Conservation (phyloP, 1,140 invertebrate genomes). For the Globodera ellingtonae region DNA sequence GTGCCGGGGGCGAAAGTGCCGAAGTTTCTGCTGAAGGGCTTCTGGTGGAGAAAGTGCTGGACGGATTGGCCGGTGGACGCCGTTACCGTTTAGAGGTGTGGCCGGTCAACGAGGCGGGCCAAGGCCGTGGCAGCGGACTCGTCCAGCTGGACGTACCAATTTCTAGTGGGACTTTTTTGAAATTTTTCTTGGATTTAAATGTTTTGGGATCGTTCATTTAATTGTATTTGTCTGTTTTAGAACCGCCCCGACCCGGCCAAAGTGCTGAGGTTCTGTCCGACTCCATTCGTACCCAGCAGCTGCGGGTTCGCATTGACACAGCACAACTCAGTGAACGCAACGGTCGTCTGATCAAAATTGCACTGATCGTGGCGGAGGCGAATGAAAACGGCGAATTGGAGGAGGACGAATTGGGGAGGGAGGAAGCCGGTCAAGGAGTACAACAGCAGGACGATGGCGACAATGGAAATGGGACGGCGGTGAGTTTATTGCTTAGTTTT, state of each 20-base stretch:
- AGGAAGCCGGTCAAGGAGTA: too few relatives aligned
- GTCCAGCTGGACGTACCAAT: slow-evolving; percentile 8
- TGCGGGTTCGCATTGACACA: slow-evolving; percentile 51
- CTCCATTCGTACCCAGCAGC: slow-evolving; percentile 41
- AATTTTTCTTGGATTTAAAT: neutral
- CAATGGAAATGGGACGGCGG: neutral
- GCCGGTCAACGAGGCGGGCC: slow-evolving; percentile 61
- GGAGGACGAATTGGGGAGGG: neutral
- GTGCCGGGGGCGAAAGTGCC: neutral
- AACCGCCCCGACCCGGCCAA: slow-evolving; percentile 53
- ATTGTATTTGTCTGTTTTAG: neutral
- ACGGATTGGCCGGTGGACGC: slow-evolving; percentile 56
- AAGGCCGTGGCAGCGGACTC: neutral
- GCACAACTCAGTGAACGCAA: slow-evolving; percentile 51
- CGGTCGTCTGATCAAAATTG: slow-evolving; percentile 50
- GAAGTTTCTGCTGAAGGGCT: neutral
- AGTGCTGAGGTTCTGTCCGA: slow-evolving; percentile 48
- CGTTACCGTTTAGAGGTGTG: slow-evolving; percentile 51
- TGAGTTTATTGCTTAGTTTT: neutral
- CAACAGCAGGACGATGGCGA: slow-evolving; percentile 4
- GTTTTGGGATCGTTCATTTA: neutral
- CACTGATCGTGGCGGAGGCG: slow-evolving; percentile 59
- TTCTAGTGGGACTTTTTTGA: slow-evolving; percentile 12
- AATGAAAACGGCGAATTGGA: slow-evolving; percentile 30
- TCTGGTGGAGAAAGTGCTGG: slow-evolving; percentile 39